Base-by-base conservation (phyloP, 1,140 invertebrate genomes). In the Ceratoteleas bidentatus region DNA sequence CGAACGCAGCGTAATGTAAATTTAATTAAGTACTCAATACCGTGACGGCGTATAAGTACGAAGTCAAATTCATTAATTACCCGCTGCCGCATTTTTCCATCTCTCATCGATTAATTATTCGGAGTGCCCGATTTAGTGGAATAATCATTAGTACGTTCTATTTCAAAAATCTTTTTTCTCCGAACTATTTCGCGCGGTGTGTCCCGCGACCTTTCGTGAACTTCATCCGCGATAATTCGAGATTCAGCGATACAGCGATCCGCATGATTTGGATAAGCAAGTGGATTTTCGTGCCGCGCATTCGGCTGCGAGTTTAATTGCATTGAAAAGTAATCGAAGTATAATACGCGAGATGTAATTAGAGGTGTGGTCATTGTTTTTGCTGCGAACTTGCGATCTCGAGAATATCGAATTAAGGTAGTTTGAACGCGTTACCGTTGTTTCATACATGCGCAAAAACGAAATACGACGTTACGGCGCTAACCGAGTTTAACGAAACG, bases 401-500 rank as follows among this genome's bases (percentile, higher is more conserved):
- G 36, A 15, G 53, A 57, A 68, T 68, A 68, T 68, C 33, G 53
- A 68, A 38, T 68, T 68, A 68, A 68, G 32, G 53, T 57, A 40
- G 62, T 65, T 65, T 34, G 36, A 24, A 7, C 6, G 34, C 24
- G 33, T 52, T 64, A 64, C 45, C 50, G 13, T 50, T 50, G 11
- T 62, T 62, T 50, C 13, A 36, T 50, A 49, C 32, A 45, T 53
- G 49, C 3, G 16, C 24, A 53, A 53, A 53, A 64, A 64, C 49
- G 7, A 38, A 64, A 53, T 53, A 13, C 47, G 14, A 6, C 0
- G 36, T 53, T 13, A 64, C 10, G 16, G 11, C 16, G 14, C 32
- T 53, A 64, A 53, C 11, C 15, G 10, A 52, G 36, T 64, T 64
- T 14, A 38, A 53, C n/a, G 14, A 47, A 60, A 47, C 13, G 38